Evolutionary conservation across 2,888 invertebrate genomes (phyloP).

Genomic region (Xanthorhoe designata): DNA sequence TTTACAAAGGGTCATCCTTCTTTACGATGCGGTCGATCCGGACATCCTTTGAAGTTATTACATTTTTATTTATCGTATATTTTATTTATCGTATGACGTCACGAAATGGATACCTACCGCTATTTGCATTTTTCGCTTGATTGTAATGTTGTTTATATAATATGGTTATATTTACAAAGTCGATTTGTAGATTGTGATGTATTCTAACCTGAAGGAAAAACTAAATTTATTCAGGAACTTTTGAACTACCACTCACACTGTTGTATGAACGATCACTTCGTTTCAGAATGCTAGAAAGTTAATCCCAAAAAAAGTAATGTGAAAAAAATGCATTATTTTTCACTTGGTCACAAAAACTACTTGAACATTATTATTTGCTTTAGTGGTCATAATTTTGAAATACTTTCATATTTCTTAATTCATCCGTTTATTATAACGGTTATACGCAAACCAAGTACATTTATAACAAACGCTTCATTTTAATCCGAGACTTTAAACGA

Average conservation of each 20-base stretch:
- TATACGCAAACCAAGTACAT: constrained; percentile 8
- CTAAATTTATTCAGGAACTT: background rate
- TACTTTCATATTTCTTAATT: background rate
- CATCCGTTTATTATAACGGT: background rate
- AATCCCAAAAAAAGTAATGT: too few species aligned
- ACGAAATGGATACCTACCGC: constrained; percentile 18
- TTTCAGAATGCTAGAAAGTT: too few species aligned
- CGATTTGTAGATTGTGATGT: background rate
- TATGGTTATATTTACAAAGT: background rate
- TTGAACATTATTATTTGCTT: background rate
- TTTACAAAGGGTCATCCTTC: constrained; percentile 59
- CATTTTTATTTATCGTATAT: constrained; percentile 44
- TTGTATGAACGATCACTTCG: background rate
- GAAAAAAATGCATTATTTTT: too few species aligned
- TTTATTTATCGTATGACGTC: constrained; percentile 30
- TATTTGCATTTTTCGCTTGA: constrained; percentile 12
- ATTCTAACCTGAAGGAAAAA: background rate
- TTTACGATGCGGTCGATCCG: constrained; percentile 48
- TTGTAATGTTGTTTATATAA: background rate
- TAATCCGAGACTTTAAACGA: constrained; percentile 51
- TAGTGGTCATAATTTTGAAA: background rate
- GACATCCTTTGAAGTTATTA: constrained; percentile 51
- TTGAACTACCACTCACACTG: background rate
- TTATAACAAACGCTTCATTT: constrained; percentile 44
- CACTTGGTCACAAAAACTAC: too few species aligned